Percentiles rank a stretch among this genome's conserved stretches.
These are phyloP conservation scores for Cyclophora punctaria DNA, from an alignment of 2,888 invertebrate genomes.

Conservation along the genomic window DNA sequence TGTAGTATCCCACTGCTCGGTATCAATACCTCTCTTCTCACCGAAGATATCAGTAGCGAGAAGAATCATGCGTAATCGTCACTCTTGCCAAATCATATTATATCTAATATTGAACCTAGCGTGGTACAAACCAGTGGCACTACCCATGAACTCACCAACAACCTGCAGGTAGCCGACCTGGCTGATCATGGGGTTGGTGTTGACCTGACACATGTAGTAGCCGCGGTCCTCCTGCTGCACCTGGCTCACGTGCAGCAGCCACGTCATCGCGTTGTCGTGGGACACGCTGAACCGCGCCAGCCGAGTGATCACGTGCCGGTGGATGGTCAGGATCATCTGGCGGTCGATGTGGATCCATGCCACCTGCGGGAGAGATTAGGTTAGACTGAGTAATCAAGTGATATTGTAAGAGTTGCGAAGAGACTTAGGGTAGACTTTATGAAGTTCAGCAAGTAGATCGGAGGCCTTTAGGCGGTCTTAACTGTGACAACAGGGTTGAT, in stretches of 20 bases:
- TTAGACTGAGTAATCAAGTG: background rate
- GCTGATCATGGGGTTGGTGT: conserved; percentile 96
- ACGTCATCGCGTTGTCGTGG: conserved; percentile 93
- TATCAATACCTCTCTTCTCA: no score
- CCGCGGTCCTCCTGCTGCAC: conserved; percentile 94
- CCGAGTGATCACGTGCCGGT: conserved; percentile 92
- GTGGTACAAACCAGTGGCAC: conserved; percentile 27
- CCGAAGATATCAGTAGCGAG: no score
- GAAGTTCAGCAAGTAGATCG: no score
- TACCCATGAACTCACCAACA: conserved; percentile 94
- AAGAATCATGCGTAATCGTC: no score
- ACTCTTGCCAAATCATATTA: no score
- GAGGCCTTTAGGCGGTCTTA: no score
- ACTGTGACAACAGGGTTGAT: no score
- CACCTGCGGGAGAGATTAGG: conserved; percentile 74
- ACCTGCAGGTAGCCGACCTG: conserved; percentile 95
- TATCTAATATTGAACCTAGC: no score
- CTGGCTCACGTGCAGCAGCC: conserved; percentile 91
- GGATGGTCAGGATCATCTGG: conserved; percentile 94
- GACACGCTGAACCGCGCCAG: conserved; percentile 94
- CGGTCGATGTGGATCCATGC: conserved; percentile 97
- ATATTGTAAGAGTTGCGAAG: no score
- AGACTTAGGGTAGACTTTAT: no score
- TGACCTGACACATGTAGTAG: conserved; percentile 92
- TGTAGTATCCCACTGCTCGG: no score